Conservation (phyloP, 2,888 invertebrate species). For the Electrophaes corylata region DNA sequence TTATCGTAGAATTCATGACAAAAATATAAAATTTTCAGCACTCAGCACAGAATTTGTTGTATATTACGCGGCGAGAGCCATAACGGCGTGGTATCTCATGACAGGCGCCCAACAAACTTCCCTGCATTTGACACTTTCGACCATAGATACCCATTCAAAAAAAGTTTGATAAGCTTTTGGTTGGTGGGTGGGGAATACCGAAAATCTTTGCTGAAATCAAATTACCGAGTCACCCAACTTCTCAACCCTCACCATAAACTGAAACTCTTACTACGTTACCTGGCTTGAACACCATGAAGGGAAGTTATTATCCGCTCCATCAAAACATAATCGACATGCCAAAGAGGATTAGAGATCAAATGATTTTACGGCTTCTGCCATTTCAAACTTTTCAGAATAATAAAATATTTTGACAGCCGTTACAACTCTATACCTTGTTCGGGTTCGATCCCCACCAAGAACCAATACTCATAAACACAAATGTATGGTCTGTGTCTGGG, state of each 20-base stretch:
- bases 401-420: too few relatives aligned
- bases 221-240: background rate
- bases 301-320: slow-evolving; percentile 1
- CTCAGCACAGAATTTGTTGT: background rate
- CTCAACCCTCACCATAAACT: background rate
- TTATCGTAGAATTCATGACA: background rate
- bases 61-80: background rate
- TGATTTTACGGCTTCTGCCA: background rate
- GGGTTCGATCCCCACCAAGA: too few relatives aligned
- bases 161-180: background rate
- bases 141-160: background rate
- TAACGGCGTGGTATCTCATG: background rate
- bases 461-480: too few relatives aligned
- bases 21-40: background rate
- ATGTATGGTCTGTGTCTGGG: too few relatives aligned
- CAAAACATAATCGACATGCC: background rate
- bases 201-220: too few relatives aligned
- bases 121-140: background rate
- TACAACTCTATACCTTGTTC: too few relatives aligned
- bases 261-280: background rate
- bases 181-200: background rate
- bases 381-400: background rate
- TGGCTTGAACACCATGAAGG: too few relatives aligned
- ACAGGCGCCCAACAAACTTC: background rate
- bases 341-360: background rate